Evolutionary conservation across 2,888 invertebrate species (phyloP).

Genomic region (Quadriops clusia): DNA sequence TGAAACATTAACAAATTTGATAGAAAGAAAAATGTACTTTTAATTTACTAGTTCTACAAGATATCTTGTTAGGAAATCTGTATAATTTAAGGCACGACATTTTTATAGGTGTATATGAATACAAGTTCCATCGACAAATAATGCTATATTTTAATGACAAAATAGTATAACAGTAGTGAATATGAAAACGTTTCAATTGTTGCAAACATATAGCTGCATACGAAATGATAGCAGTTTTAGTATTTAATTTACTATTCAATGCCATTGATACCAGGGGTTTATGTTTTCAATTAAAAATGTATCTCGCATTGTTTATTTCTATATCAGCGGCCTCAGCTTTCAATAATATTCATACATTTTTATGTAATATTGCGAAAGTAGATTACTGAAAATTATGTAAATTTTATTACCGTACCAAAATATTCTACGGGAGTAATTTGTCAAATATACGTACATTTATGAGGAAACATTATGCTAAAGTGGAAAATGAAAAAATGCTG

Average conservation of each 20-base stretch:
- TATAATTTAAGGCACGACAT: too few relatives aligned
- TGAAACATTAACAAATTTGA: too few relatives aligned
- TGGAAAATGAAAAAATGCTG: too few relatives aligned
- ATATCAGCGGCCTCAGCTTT: conserved; percentile 16
- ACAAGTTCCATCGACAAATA: conserved; percentile 13
- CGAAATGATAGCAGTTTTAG: conserved; percentile 22
- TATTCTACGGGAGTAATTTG: too few relatives aligned
- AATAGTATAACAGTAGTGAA: conserved; percentile 16
- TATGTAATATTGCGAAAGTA: conserved; percentile 2
- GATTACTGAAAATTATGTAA: too few relatives aligned
- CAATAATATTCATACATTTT: conserved; percentile 15
- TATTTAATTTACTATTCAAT: conserved; percentile 24
- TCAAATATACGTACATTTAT: too few relatives aligned
- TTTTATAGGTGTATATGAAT: too few relatives aligned
- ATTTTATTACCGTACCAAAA: too few relatives aligned
- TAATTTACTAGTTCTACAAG: too few relatives aligned
- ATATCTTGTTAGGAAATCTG: too few relatives aligned
- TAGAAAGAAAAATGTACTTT: too few relatives aligned
- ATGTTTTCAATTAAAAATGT: conserved; percentile 29
- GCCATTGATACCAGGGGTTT: conserved; percentile 23
- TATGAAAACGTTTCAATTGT: conserved; percentile 19
- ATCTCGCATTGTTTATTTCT: conserved; percentile 24
- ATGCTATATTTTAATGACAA: conserved; percentile 18
- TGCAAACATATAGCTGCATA: conserved; percentile 18
- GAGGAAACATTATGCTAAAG: too few relatives aligned